Conservation (phyloP, 2,888 invertebrate genomes). For the Leptinotarsa juncta region DNA sequence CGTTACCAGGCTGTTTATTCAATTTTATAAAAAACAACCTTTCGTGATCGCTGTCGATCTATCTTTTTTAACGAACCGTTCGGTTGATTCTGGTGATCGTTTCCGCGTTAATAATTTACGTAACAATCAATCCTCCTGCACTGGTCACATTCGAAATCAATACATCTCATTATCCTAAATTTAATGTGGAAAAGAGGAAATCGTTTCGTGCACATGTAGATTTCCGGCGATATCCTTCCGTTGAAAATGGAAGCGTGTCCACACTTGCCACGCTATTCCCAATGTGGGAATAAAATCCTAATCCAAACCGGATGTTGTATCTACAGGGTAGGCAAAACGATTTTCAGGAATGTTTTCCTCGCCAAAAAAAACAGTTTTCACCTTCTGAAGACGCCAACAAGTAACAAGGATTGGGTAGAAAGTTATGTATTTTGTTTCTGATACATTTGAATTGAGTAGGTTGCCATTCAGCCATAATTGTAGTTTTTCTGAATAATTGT, state of each 20-base stretch:
- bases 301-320: not conserved
- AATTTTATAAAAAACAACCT: not conserved
- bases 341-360: too few species aligned
- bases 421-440: too few species aligned
- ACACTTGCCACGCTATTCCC: slow-evolving; percentile 4
- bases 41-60: not conserved
- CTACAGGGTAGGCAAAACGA: not conserved
- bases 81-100: not conserved
- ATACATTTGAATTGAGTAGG: too few species aligned
- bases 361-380: too few species aligned
- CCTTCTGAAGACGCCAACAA: too few species aligned
- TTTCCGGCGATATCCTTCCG: not conserved
- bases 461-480: too few species aligned
- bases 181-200: not conserved
- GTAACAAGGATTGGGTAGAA: too few species aligned
- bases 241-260: not conserved
- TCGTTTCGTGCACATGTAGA: not conserved
- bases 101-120: not conserved
- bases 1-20: not conserved
- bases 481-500: too few species aligned
- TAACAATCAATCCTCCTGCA: not conserved
- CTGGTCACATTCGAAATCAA: slow-evolving; percentile 3
- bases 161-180: slow-evolving; percentile 2
- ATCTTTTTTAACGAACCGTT: not conserved
- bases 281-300: not conserved